Percentiles rank a stretch among this genome's conserved stretches.
Conservation (phyloP, 2,888 invertebrate genomes). For the Drosophila prostipennis region DNA sequence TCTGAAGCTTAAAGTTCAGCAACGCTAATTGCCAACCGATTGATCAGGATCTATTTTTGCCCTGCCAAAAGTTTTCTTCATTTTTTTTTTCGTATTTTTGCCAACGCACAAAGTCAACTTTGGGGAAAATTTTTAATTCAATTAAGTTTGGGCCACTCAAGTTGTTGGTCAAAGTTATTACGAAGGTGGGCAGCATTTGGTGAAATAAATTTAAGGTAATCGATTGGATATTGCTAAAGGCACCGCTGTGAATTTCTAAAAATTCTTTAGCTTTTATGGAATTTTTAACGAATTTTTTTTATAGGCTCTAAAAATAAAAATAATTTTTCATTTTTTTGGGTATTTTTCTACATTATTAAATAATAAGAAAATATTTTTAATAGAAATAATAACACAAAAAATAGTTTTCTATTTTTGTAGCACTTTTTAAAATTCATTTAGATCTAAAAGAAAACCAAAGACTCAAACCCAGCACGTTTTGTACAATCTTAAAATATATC, state of each 20-base stretch:
- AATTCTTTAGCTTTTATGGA: too few species aligned
- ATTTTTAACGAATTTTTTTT: too few species aligned
- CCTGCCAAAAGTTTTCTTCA: neutral
- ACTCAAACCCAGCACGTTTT: neutral
- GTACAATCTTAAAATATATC: neutral
- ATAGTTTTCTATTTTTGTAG: too few species aligned
- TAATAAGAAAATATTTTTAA: too few species aligned
- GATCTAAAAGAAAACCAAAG: too few species aligned
- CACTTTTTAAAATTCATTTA: too few species aligned
- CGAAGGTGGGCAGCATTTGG: conserved; percentile 3
- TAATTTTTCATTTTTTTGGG: too few species aligned
- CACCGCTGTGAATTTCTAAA: too few species aligned
- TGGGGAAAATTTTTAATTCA: conserved; percentile 28
- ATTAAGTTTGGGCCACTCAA: conserved; percentile 21
- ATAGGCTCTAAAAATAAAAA: too few species aligned
- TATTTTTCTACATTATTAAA: too few species aligned
- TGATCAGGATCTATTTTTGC: conserved; percentile 39
- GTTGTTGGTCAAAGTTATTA: conserved; percentile 1
- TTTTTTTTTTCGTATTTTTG: conserved; percentile 5
- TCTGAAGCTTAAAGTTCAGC: conserved; percentile 15
- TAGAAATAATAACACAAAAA: too few species aligned
- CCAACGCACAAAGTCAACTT: conserved; percentile 13
- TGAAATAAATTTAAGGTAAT: conserved; percentile 2
- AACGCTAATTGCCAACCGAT: conserved; percentile 39
- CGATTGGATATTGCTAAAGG: neutral